Conservation (phyloP, 2,797 vertebrate genomes). For the Micrastur ruficollis region DNA sequence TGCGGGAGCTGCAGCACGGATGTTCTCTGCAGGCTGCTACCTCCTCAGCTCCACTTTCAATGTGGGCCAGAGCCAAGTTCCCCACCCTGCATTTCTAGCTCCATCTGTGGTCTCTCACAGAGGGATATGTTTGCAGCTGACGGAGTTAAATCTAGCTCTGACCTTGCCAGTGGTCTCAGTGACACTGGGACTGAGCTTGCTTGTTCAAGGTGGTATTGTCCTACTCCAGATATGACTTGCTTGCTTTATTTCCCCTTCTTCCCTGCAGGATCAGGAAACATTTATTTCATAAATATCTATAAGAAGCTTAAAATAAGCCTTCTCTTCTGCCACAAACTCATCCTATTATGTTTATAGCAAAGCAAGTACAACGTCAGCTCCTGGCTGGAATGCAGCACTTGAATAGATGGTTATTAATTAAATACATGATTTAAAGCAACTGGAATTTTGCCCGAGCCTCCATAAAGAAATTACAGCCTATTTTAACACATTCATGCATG, state of each 20-base stretch:
- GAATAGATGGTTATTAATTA: constrained; percentile 65
- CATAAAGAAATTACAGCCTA: constrained; percentile 62
- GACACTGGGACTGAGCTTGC: neutral
- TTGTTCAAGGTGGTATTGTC: constrained; percentile 22
- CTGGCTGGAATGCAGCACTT: constrained; percentile 6
- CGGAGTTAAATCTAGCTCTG: neutral
- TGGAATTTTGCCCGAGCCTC: constrained; percentile 60
- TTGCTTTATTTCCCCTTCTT: constrained; percentile 7
- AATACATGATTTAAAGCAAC: constrained; percentile 45
- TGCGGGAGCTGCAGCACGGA: neutral
- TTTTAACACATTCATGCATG: neutral
- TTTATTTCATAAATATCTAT: constrained; percentile 62
- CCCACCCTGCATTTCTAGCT: neutral
- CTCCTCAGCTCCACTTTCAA: neutral
- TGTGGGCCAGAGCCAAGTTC: neutral
- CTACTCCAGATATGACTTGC: constrained; percentile 3
- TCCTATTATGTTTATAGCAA: constrained; percentile 52
- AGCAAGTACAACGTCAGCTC: constrained; percentile 15
- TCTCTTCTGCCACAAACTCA: constrained; percentile 42
- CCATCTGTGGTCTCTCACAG: neutral
- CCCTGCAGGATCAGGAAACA: constrained; percentile 37
- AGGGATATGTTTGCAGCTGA: neutral
- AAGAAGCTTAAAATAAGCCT: constrained; percentile 73
- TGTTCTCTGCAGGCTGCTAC: neutral
- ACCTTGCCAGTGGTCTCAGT: neutral